Evolutionary conservation across 2,113 vertebrate species (phyloP).

Genomic region (Zonotrichia leucophrys): DNA sequence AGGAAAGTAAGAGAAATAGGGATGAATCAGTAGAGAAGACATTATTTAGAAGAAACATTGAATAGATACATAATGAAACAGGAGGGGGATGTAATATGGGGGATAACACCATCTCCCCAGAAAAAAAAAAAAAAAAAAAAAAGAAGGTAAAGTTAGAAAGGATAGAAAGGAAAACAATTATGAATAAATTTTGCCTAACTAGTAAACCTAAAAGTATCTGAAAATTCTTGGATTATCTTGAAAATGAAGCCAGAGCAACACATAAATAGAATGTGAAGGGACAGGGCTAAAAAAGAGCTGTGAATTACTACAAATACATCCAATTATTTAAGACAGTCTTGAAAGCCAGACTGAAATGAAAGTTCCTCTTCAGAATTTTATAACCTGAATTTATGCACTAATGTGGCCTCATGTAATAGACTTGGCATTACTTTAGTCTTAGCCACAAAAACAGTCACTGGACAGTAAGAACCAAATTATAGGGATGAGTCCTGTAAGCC

Average conservation of each 20-base stretch:
- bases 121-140: neutral
- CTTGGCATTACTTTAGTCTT: neutral
- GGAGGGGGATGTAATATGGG: neutral
- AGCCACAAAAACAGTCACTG: neutral
- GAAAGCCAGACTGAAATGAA: neutral
- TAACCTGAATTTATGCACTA: neutral
- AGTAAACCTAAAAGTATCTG: neutral
- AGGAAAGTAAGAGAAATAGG: neutral
- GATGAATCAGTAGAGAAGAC: neutral
- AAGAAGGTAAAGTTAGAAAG: neutral
- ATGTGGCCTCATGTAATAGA: neutral
- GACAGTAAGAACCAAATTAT: neutral
- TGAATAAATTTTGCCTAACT: neutral
- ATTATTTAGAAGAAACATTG: neutral
- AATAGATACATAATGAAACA: neutral
- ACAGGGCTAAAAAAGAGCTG: neutral
- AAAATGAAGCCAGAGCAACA: neutral
- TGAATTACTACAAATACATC: neutral
- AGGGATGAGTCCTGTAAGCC: neutral
- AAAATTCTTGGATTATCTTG: neutral
- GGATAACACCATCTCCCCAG: accelerated
- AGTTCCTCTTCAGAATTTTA: neutral
- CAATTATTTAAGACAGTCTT: neutral
- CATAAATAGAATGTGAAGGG: neutral
- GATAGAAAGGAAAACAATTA: neutral